These are phyloP conservation scores for Calliphora vicina DNA, from an alignment of 1,140 invertebrate genomes.

Conservation along the genomic window DNA sequence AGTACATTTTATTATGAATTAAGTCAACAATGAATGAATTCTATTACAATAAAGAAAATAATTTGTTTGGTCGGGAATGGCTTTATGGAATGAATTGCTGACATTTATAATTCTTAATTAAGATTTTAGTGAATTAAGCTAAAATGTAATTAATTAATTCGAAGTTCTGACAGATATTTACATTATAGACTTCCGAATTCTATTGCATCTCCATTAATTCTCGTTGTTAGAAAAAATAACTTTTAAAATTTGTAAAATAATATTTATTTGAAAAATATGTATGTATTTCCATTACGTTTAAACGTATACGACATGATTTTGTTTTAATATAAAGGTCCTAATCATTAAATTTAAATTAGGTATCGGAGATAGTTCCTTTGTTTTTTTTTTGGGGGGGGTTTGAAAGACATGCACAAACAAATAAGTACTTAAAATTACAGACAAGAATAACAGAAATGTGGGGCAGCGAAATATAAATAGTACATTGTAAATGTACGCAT, in stretches of 20 bases:
- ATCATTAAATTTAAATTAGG: neutral
- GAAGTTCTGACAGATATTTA: too few species aligned
- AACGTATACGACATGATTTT: constrained; percentile 9
- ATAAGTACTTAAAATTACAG: neutral
- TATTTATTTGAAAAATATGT: neutral
- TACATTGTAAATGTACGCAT: neutral
- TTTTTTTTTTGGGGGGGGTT: neutral
- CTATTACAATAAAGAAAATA: too few species aligned
- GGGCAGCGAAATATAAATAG: neutral
- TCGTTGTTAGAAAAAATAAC: neutral
- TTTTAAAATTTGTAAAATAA: neutral
- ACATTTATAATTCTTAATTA: too few species aligned
- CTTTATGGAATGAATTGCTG: too few species aligned
- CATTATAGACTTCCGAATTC: too few species aligned
- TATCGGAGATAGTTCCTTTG: neutral
- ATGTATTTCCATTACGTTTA: neutral
- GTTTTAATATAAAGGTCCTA: neutral
- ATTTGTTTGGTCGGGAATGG: too few species aligned
- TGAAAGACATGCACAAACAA: neutral
- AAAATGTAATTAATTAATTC: too few species aligned
- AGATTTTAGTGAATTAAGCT: too few species aligned
- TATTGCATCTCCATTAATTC: too few species aligned
- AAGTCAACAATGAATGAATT: too few species aligned
- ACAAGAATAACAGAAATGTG: neutral
- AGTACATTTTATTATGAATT: too few species aligned